Evolutionary conservation across 92 coral and sea anemone species (phyloP), one percentile per base, ranked within the genome.

Genomic region (Palythoa heliodiscus): DNA sequence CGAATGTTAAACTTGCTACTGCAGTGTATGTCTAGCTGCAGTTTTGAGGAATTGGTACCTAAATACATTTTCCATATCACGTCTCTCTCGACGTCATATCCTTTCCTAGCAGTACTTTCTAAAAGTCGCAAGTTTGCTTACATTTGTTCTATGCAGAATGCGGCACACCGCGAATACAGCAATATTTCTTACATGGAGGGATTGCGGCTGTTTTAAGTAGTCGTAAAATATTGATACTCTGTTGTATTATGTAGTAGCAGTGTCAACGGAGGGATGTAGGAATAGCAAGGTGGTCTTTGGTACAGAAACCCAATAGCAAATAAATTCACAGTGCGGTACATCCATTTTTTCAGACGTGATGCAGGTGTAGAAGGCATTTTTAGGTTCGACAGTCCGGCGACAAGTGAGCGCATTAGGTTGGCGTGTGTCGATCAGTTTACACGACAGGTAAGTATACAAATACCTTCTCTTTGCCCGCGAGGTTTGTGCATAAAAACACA

Each of bases 361-460:
- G 86, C 98, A 61, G 93, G 95, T 88, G 77, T 90, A 48, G 91
- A 90, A 73, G 95, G 92, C 9, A 72, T 92, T 61, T 94, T 94
- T 83, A 88, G 98, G 70, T 86, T 94, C 52, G 98, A 94, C 82
- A 94, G 93, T 86, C 98, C 98, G 3, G 98, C 98, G 7, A 94
- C 98, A 66, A 88, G 98, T 84, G 98, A 94, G 61, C 98, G 98
- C 67, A 94, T 94, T 25, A 89, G 98, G 53, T 83, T 94, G 92
- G 95, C 98, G 13, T 93, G 97, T 63, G 90, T 86, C 16, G 97
- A 93, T 73, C 88, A 75, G 83, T 93, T 93, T 64, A 93, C 97
- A 7, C 69, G 90, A 50, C 97, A 93, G 92, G 97, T 93, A 25
- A 69, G 86, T 72, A 6, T 3, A 35, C 15, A 50, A 29, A 13